Base-by-base conservation (phyloP, 2,797 vertebrate species). In the Tiaroga cobitis region DNA sequence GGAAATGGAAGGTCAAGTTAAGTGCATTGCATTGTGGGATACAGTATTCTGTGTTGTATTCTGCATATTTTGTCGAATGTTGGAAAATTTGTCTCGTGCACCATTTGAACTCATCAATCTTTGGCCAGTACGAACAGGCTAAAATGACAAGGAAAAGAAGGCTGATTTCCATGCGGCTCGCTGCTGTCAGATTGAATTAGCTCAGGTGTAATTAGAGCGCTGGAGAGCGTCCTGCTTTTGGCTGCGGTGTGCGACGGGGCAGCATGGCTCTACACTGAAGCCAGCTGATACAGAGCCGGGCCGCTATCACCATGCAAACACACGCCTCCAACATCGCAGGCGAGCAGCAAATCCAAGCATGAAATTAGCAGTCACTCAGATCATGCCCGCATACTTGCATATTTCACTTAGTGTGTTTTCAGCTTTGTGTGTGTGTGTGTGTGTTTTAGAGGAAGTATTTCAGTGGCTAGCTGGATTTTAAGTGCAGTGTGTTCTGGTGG, bases 161-260 rank as follows among this genome's bases (percentile, higher is more conserved):
- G 41, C 41, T 91, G 86, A 92, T 91, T 93, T 92, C 91, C 92
- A 92, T 93, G 90, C 87, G 56, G 80, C 91, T 93, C 92, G 90
- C 89, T 93, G 90, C 91, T 91, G 91, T 94, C 92, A 91, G 82
- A 90, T 92, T 93, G 90, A 92, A 89, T 93, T 93, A 92, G 87
- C 92, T 93, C 85, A 91, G 84, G 91, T 89, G 85, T 90, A 91
- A 92, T 91, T 93, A 93, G 92, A 92, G 89, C 81, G 87, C 80
- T 89, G 90, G 86, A 85, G 70, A 87, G 88, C 87, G 83, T 91
- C 88, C 85, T 82, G 85, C 37, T 70, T 49, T 86, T 91, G 90
- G 87, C 87, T 81, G 77, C 24, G 54, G 78, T 91, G 91, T 91
- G 90, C 90, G 90, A 81, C 67, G 43, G 84, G 87, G 43, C 77